Base-by-base conservation (phyloP, 2,113 vertebrate species). In the Heterotilapia buettikoferi region DNA sequence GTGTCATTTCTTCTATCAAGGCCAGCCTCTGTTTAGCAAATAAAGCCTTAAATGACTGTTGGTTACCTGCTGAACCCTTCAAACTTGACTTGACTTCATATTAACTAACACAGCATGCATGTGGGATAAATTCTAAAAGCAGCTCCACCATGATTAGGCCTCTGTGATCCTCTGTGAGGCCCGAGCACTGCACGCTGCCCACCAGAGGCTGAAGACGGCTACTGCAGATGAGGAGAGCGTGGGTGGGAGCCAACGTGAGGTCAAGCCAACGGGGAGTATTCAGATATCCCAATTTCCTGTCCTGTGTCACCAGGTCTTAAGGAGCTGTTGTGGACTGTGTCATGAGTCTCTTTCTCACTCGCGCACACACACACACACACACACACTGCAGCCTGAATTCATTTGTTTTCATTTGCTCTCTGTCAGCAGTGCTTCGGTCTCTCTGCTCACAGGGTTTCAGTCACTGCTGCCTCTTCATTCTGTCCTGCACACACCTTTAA, bases 351-450 rank as follows among this genome's bases (percentile, higher is more conserved):
- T 80, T 82, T 2, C 13, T 16, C 24, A 3, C 52, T 26, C 78
- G n/a, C 81, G 2, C 4, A 4, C 16, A 59, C 21, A n/a, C 18
- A 38, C 33, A 66, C 33, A 66, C 61, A 66, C 61, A 68, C 19
- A 68, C 36, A 71, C n/a, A 43, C 38, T 73, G 57, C 92, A 92
- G 88, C 83, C 91, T 94, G 94, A 95, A 96, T 96, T 92, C 71
- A 96, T 96, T 94, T 95, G 94, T 96, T 96, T 96, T 96, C 91
- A 93, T 96, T 96, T 95, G 94, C 91, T 90, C 91, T 94, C 93
- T 96, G 94, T 96, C 94, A 96, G 95, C 92, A 92, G 89, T 83
- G 86, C 90, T 94, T 89, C 76, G 87, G 92, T 93, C 89, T 84
- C 52, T 89, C 88, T 90, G 84, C 93, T 88, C 84, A 87, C 4